Evolutionary conservation across 2,888 invertebrate genomes (phyloP), one percentile per base, ranked within the genome.

Genomic region (Crioceris asparagi): DNA sequence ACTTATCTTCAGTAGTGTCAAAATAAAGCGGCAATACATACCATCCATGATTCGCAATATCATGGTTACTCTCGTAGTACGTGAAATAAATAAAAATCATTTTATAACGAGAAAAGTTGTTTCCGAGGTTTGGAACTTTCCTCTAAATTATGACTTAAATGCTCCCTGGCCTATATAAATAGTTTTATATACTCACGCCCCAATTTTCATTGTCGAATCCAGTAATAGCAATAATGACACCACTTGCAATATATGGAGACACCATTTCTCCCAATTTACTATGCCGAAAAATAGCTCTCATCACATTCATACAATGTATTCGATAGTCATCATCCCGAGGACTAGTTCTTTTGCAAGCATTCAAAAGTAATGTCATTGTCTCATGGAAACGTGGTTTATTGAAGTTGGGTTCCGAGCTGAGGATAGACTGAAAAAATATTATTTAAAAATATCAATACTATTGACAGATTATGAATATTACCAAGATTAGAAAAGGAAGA

Each of bases 401-500:
- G 3, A 41, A 37, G 7, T 32, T 69, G 5, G 83, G 70, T 59
- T 87, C 85, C 0, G 85, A 79, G 5, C 77, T 76, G 3, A 90
- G 70, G 17, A 91, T 62, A 0, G 85, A 85, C 79, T 88, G 67
- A 29, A 70, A 59, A 49, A 5, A 27, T n/a, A n/a, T n/a, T n/a
- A n/a, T n/a, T n/a, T n/a, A n/a, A n/a, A n/a, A n/a, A n/a, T n/a
- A n/a, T n/a, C n/a, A n/a, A n/a, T n/a, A n/a, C n/a, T n/a, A n/a
- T n/a, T n/a, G n/a, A n/a, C n/a, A 32, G 19, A 14, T 29, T 34
- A 37, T 30, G 17, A 16, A 29, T 31, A 10, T 46, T 46, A 83
- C 84, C 71, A 85, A 83, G 47, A 91, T 77, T 71, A 93, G 82
- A 60, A 86, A 94, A 0, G 96, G 96, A 36, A 97, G 71, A 1